Evolutionary conservation across 2,113 vertebrate species (phyloP), one percentile per base, ranked within the genome.

Genomic region (Willisornis vidua): DNA sequence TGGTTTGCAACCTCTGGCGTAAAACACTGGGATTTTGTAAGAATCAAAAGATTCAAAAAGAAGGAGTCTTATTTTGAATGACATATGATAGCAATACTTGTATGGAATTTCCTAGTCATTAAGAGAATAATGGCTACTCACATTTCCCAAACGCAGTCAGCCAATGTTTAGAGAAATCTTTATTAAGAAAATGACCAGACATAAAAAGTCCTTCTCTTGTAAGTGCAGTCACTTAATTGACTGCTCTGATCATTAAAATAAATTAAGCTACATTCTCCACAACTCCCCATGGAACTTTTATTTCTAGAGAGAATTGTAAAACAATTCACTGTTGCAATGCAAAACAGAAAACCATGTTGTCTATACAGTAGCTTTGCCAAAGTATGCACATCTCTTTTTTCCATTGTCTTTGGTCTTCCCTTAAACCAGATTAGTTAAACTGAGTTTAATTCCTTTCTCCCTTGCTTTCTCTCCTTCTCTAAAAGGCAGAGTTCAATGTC

Each of bases 231-330:
- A 91, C 62, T 96, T 96, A 96, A 97, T 74, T 96, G 89, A 94
- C 91, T 96, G 48, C 78, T 91, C 85, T 91, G 75, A 95, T 96
- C 94, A 96, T 95, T 97, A 96, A 96, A 96, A 95, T 96, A 97
- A 97, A 96, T 97, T 94, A 93, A 85, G 85, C 87, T 91, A 19
- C 75, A 70, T 87, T 96, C 89, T 94, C 71, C 78, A 85, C 89
- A 95, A 87, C 61, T 97, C 96, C 89, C 96, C 33, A 10, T 63
- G 94, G 95, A 91, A 96, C 81, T 93, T 97, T 94, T 94, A 83
- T 93, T 91, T 95, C 91, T 51, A 76, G 91, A 95, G 93, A 93
- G 65, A 95, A 91, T 80, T 92, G 93, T 57, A 85, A 95, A 94
- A 43, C 92, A 92, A 77, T 90, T 93, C 59, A 51, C n/a, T 88